These are phyloP conservation scores for Ladona fulva DNA, from an alignment of 1,140 invertebrate genomes.

Conservation along the genomic window DNA sequence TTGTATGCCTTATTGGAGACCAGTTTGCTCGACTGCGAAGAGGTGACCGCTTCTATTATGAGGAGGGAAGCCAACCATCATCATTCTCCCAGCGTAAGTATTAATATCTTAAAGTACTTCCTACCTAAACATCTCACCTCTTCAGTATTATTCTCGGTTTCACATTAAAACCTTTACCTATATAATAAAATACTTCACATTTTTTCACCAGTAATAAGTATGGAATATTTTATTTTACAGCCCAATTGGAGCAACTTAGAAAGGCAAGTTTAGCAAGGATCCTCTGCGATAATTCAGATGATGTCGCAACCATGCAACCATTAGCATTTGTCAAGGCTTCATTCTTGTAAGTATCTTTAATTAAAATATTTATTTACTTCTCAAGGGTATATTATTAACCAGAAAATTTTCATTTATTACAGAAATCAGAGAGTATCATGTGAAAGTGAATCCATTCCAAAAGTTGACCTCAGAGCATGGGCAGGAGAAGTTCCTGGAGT, in stretches of 20 bases:
- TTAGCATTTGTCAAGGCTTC: slow-evolving; percentile 40
- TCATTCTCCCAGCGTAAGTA: slow-evolving; percentile 40
- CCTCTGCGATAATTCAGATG: slow-evolving; percentile 48
- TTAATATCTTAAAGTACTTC: background rate
- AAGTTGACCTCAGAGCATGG: slow-evolving; percentile 38
- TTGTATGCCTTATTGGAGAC: slow-evolving; percentile 50
- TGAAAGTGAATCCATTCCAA: slow-evolving; percentile 33
- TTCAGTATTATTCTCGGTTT: background rate
- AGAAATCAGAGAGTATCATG: slow-evolving; percentile 40
- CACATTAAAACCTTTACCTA: background rate
- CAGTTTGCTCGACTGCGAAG: slow-evolving; percentile 46
- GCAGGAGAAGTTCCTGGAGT: slow-evolving; percentile 26
- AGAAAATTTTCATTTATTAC: slow-evolving; percentile 20
- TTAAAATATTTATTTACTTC: background rate
- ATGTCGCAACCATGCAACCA: slow-evolving; percentile 42
- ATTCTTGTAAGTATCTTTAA: slow-evolving; percentile 33
- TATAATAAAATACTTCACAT: background rate
- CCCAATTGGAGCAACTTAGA: slow-evolving; percentile 44
- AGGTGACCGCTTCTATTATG: slow-evolving; percentile 46
- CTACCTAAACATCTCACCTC: too few relatives aligned
- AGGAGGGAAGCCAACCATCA: slow-evolving; percentile 39
- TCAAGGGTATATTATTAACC: background rate
- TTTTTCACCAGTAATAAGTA: background rate
- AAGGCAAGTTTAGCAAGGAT: slow-evolving; percentile 43
- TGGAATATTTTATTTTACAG: slow-evolving; percentile 11